Evolutionary conservation across 2,113 vertebrate species (phyloP).

Genomic region (Amphilophus citrinellus): DNA sequence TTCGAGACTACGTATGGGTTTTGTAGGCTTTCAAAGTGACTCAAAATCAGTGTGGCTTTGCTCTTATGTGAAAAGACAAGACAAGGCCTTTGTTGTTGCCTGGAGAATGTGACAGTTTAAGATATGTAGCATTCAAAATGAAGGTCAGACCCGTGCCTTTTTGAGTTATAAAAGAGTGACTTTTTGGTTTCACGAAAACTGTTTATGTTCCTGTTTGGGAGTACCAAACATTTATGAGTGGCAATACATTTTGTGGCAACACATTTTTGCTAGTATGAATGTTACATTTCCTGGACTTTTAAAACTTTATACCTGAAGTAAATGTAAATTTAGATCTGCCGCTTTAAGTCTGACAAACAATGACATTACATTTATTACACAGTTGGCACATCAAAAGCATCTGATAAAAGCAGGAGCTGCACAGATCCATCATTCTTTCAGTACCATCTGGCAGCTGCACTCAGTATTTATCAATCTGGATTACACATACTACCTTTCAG

Average conservation of each 20-base stretch:
- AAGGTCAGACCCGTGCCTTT: constrained; percentile 46
- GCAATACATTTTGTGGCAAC: not conserved
- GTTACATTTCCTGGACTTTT: not conserved
- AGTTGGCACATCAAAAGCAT: constrained; percentile 51
- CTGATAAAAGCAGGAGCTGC: constrained; percentile 47
- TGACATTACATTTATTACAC: constrained; percentile 49
- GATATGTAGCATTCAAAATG: constrained; percentile 57
- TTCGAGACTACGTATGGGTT: constrained; percentile 19
- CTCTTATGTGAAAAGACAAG: constrained; percentile 33
- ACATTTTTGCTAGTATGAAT: not conserved
- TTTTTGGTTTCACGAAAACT: constrained; percentile 25
- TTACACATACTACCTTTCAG: constrained; percentile 51
- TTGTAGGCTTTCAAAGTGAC: constrained; percentile 35
- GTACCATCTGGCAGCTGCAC: constrained; percentile 57
- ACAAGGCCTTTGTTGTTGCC: constrained; percentile 52
- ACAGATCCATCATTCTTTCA: constrained; percentile 28
- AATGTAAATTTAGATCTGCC: constrained; percentile 29
- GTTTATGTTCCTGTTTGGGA: not conserved
- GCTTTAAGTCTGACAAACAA: constrained; percentile 54
- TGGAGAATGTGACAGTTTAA: constrained; percentile 52
- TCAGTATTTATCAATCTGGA: constrained; percentile 52
- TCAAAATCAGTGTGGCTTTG: constrained; percentile 44
- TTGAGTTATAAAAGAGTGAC: constrained; percentile 27
- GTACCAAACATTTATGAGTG: not conserved
- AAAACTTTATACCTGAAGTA: not conserved